Evolutionary conservation across 53 echinoderm and acorn worm genomes (phyloP).

Genomic region (Echinometra lucunter): DNA sequence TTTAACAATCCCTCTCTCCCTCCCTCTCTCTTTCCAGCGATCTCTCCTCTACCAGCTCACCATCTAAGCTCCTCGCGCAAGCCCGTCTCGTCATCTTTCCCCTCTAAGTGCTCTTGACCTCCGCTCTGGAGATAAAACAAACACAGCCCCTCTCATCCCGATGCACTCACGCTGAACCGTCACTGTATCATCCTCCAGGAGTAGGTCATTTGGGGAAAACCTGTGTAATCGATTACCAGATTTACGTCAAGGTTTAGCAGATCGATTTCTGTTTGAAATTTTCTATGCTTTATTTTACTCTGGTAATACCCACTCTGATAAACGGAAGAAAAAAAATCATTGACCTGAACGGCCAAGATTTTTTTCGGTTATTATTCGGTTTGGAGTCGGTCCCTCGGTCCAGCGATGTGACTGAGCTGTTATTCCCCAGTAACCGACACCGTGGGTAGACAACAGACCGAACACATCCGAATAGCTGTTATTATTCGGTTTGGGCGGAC

Average conservation of each 20-base stretch:
- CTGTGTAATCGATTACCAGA: neutral
- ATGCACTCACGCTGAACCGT: neutral
- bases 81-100: conserved; percentile 12
- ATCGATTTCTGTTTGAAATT: neutral
- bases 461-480: no score
- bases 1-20: no score
- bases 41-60: neutral
- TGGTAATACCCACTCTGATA: neutral
- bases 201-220: conserved; percentile 23
- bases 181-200: neutral
- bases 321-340: no score
- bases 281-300: neutral
- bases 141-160: conserved; percentile 8
- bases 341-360: no score
- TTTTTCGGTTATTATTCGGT: no score
- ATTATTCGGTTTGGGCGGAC: no score
- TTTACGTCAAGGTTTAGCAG: neutral
- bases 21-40: neutral
- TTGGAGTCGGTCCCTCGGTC: no score
- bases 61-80: neutral
- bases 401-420: no score
- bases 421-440: no score
- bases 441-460: no score
- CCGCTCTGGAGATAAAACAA: neutral
- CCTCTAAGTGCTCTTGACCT: conserved; percentile 62